Percentiles rank a stretch among this genome's conserved stretches.
These are phyloP conservation scores for Nipponia nippon DNA, from an alignment of 2,113 vertebrate genomes.

Conservation along the genomic window DNA sequence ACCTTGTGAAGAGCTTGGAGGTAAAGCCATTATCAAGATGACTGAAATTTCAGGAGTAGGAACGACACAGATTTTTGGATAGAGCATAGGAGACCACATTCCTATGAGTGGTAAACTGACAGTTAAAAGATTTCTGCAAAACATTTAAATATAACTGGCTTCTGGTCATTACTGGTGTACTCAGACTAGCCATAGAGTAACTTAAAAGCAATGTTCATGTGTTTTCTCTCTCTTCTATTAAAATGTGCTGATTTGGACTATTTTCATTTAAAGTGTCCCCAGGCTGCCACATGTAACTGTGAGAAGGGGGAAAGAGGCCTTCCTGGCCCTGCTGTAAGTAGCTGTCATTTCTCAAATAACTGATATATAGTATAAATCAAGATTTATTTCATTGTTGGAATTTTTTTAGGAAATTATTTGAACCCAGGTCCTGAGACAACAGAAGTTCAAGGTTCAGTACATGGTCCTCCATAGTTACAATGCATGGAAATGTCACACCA, in stretches of 20 bases:
- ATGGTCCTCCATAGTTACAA: background rate
- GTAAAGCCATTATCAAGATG: background rate
- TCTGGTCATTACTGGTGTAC: background rate
- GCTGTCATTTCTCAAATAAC: background rate
- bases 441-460: background rate
- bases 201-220: background rate
- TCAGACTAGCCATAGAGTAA: background rate
- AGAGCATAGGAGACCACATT: background rate
- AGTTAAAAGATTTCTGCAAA: background rate
- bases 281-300: constrained; percentile 79
- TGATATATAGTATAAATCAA: background rate
- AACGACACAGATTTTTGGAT: background rate
- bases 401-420: background rate
- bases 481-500: background rate
- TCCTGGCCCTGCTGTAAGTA: constrained; percentile 84
- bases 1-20: background rate
- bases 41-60: background rate
- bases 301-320: constrained; percentile 87
- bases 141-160: background rate
- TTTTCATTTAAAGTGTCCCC: constrained; percentile 79
- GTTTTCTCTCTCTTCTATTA: background rate
- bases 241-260: background rate
- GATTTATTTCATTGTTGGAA: background rate
- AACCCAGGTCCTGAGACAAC: background rate
- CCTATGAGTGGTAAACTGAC: background rate